A percentile compares a stretch with the other conserved stretches of the same genome.
These are phyloP conservation scores for Unio pictorum DNA, from an alignment of 2,888 invertebrate genomes.

Conservation along the genomic window DNA sequence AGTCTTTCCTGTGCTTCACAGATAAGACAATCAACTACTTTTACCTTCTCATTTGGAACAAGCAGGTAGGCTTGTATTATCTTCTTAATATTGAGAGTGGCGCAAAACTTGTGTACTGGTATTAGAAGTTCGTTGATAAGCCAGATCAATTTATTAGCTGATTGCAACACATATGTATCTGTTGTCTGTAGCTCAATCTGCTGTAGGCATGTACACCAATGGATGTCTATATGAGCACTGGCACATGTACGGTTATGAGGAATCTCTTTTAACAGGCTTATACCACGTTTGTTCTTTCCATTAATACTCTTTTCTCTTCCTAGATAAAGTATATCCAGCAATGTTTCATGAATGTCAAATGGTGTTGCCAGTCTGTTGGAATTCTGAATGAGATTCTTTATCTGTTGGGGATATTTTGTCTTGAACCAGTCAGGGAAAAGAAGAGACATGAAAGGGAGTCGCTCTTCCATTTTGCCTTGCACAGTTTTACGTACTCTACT, in stretches of 20 bases:
- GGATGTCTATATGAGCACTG: slow-evolving; percentile 53
- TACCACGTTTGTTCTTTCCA: slow-evolving; percentile 27
- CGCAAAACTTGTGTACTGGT: slow-evolving; percentile 39
- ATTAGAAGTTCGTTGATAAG: slow-evolving; percentile 45
- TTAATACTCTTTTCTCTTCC: slow-evolving; percentile 7
- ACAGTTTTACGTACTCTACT: slow-evolving; percentile 54
- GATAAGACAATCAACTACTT: background rate
- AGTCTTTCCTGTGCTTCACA: too few relatives aligned
- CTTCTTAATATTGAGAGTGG: slow-evolving; percentile 24
- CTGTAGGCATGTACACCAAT: slow-evolving; percentile 67
- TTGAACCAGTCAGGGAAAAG: slow-evolving; percentile 57
- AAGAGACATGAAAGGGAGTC: slow-evolving; percentile 65
- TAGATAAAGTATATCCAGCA: slow-evolving; percentile 62
- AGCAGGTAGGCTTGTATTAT: slow-evolving; percentile 42
- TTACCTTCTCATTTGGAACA: slow-evolving; percentile 59
- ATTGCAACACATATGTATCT: slow-evolving; percentile 41
- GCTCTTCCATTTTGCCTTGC: slow-evolving; percentile 66
- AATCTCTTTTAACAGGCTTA: slow-evolving; percentile 59
- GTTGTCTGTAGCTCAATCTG: slow-evolving; percentile 35
- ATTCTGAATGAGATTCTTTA: slow-evolving; percentile 51
- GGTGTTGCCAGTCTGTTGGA: slow-evolving; percentile 57
- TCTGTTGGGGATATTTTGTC: slow-evolving; percentile 37
- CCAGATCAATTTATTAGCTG: slow-evolving; percentile 37
- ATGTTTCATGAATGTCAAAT: slow-evolving; percentile 65
- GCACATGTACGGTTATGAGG: slow-evolving; percentile 60